Evolutionary conservation across 2,113 vertebrate species (phyloP), one percentile per base, ranked within the genome.

Genomic region (Neotoma lepida): DNA sequence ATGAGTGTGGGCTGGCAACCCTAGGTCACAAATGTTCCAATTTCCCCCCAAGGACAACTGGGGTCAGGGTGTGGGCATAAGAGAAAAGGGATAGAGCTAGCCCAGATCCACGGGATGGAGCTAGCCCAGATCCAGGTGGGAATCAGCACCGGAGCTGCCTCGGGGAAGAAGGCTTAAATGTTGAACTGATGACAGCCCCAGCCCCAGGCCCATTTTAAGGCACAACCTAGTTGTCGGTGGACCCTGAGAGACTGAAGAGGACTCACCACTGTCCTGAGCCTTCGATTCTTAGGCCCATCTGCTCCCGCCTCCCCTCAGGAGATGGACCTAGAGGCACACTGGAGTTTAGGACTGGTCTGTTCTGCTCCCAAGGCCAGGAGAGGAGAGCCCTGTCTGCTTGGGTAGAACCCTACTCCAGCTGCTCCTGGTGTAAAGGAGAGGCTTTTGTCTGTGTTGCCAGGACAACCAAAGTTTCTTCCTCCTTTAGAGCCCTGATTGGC

Each of bases 381-480:
- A 44, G 28, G 63, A 68, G 26, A 77, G 33, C 81, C 41, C 35
- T 49, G 14, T 71, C 56, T 95, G 74, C 76, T 33, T 51, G 6
- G 63, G 78, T 12, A 39, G 73, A 80, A 94, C 66, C 49, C 51
- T 90, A 56, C 44, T 94, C 54, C 86, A 93, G 81, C 95, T 85
- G 91, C 77, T 90, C 46, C 81, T n/a, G 8, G 46, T 80, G 77
- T 88, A 86, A 61, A 96, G 96, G 70, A 94, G 95, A 96, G 15
- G 56, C 96, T 85, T 95, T 96, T 98, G 89, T 97, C 96, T 66
- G 17, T 9, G 97, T 98, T 98, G 97, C 98, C 73, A 22, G 77
- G 98, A 98, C 97, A 98, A 98, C 96, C 9, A 90, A 97, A 97
- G 78, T 12, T 97, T 96, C 95, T 91, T 95, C 96, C 77, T 14